Percentiles rank a stretch among this genome's conserved stretches.
phyloP scores from a whole-genome alignment of 2,113 vertebrate species.

The Triplophysa tibetana region DNA sequence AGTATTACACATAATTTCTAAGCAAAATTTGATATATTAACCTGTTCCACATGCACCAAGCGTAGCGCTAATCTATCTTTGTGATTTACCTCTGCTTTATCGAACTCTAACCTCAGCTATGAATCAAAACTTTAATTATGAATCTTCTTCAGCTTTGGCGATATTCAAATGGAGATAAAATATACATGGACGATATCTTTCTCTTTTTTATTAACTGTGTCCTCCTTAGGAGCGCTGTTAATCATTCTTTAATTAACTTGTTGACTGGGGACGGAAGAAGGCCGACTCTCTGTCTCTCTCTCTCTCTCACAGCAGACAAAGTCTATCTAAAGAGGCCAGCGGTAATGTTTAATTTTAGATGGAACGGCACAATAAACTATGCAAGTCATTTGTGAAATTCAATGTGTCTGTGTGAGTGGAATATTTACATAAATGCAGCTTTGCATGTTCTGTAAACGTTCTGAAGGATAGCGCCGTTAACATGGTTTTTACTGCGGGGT shows the following conservation, averaged over 20 bases:
- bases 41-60: not conserved
- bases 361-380: not conserved
- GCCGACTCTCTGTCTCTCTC: constrained; percentile 50
- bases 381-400: not conserved
- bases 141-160: constrained; percentile 57
- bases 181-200: constrained; percentile 54
- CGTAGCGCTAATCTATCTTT: constrained; percentile 16
- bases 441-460: not conserved
- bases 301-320: constrained; percentile 12
- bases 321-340: constrained; percentile 31
- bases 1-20: not conserved
- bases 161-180: constrained; percentile 61
- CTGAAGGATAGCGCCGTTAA: not conserved
- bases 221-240: constrained; percentile 64
- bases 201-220: constrained; percentile 70
- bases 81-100: constrained; percentile 54
- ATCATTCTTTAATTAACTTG: constrained; percentile 77
- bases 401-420: constrained; percentile 10
- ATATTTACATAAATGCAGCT: not conserved
- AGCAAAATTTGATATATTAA: not conserved
- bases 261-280: constrained; percentile 67
- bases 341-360: constrained; percentile 41
- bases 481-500: not conserved
- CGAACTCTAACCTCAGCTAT: constrained; percentile 52
- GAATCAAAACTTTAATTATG: constrained; percentile 65